Conservation (phyloP, 2,797 vertebrate genomes). For the Hippocampus kuda region DNA sequence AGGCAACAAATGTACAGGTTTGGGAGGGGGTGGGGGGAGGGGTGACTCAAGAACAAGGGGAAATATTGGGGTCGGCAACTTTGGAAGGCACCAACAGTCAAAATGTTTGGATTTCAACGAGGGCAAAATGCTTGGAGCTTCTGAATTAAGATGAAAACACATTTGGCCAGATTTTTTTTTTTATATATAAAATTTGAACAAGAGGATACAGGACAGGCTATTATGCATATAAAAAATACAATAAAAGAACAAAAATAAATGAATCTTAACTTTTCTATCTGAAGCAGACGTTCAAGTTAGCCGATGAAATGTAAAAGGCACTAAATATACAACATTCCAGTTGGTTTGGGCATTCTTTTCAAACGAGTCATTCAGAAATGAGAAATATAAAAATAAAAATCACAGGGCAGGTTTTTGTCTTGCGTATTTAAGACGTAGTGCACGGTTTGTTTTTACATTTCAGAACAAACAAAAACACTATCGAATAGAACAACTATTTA, state of each 20-base stretch:
- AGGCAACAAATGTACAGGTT: too few relatives aligned
- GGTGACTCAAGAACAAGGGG: too few relatives aligned
- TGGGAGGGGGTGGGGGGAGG: too few relatives aligned
- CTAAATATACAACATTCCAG: slow-evolving; percentile 75
- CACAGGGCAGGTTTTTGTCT: slow-evolving; percentile 54
- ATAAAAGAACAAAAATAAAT: slow-evolving; percentile 61
- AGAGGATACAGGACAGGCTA: slow-evolving; percentile 63
- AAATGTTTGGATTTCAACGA: neutral
- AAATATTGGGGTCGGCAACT: too few relatives aligned
- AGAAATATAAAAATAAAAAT: slow-evolving; percentile 28
- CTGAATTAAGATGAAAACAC: neutral
- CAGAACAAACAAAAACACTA: slow-evolving; percentile 38
- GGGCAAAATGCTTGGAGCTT: neutral
- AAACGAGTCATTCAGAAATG: slow-evolving; percentile 38
- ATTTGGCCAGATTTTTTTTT: slow-evolving; percentile 55
- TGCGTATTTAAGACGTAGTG: slow-evolving; percentile 58
- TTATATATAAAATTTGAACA: slow-evolving; percentile 58
- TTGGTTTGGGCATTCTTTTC: slow-evolving; percentile 52
- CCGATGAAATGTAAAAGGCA: slow-evolving; percentile 75
- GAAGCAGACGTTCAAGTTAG: slow-evolving; percentile 65
- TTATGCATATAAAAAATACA: slow-evolving; percentile 69
- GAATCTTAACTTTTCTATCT: slow-evolving; percentile 57
- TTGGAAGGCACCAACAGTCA: neutral
- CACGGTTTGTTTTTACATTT: slow-evolving; percentile 48
- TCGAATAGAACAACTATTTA: slow-evolving; percentile 28